phyloP scores from a whole-genome alignment of 1,140 invertebrate species.

The Macrotrachela quadricornifera region DNA sequence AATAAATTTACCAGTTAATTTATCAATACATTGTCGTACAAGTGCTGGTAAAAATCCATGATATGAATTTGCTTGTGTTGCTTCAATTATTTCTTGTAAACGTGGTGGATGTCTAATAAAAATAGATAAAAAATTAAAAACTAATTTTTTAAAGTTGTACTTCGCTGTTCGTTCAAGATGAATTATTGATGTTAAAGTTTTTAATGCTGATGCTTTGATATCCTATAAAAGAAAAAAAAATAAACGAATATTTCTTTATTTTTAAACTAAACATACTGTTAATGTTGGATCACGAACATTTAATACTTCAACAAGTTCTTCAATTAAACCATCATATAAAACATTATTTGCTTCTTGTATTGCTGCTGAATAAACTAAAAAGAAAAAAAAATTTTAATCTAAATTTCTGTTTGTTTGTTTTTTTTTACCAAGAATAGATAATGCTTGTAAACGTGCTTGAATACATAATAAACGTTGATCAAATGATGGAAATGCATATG shows the following conservation, averaged over 20 bases:
- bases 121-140: neutral
- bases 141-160: conserved; percentile 30
- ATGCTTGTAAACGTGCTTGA: conserved; percentile 52
- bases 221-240: conserved; percentile 33
- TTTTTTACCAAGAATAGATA: conserved; percentile 46
- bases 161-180: conserved; percentile 71
- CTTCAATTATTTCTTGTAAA: conserved; percentile 57
- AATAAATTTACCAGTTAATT: neutral
- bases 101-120: conserved; percentile 14
- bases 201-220: conserved; percentile 60
- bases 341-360: conserved; percentile 52
- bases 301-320: conserved; percentile 63
- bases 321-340: conserved; percentile 58
- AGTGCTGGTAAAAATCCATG: conserved; percentile 66
- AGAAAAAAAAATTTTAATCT: neutral
- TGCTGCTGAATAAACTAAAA: conserved; percentile 55
- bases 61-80: conserved; percentile 66
- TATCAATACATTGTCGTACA: conserved; percentile 31
- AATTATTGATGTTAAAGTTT: conserved; percentile 66
- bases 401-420: neutral
- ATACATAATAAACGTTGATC: conserved; percentile 53
- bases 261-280: conserved; percentile 31
- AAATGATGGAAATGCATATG: conserved; percentile 56
- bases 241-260: neutral
- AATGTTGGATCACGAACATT: conserved; percentile 47